These are phyloP conservation scores for Amaurobius ferox DNA, from an alignment of 2,888 invertebrate species.

Conservation along the genomic window DNA sequence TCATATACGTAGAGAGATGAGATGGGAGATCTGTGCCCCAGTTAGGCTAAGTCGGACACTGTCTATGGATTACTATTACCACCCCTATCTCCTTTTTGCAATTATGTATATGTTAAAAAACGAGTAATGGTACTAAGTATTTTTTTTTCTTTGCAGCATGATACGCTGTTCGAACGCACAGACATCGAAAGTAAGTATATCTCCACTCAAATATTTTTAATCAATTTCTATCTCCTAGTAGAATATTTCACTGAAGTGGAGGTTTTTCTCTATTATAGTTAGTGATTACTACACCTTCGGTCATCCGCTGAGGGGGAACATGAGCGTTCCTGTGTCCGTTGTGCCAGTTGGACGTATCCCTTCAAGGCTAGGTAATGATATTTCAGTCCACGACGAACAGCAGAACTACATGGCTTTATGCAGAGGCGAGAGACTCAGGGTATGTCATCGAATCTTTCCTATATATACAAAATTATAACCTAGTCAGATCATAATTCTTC, in stretches of 20 bases:
- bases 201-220: not conserved
- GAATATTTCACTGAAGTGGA: not conserved
- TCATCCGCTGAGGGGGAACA: slow-evolving; percentile 33
- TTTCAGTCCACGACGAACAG: slow-evolving; percentile 74
- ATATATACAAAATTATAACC: too few relatives aligned
- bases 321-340: slow-evolving; percentile 4
- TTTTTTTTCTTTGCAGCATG: slow-evolving; percentile 43
- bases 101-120: too few relatives aligned
- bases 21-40: too few relatives aligned
- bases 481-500: too few relatives aligned
- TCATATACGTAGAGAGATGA: too few relatives aligned
- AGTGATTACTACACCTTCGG: slow-evolving; percentile 64
- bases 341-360: not conserved
- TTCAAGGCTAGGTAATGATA: slow-evolving; percentile 13
- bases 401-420: slow-evolving; percentile 76
- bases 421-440: slow-evolving; percentile 76
- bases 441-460: too few relatives aligned
- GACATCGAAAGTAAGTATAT: slow-evolving; percentile 58
- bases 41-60: too few relatives aligned
- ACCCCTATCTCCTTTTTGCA: too few relatives aligned
- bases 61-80: too few relatives aligned
- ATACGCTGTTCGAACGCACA: slow-evolving; percentile 51
- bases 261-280: slow-evolving; percentile 17
- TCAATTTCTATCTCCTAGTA: not conserved
- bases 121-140: too few relatives aligned